phyloP scores from a whole-genome alignment of 2,797 vertebrate genomes.

The Manis pentadactyla region DNA sequence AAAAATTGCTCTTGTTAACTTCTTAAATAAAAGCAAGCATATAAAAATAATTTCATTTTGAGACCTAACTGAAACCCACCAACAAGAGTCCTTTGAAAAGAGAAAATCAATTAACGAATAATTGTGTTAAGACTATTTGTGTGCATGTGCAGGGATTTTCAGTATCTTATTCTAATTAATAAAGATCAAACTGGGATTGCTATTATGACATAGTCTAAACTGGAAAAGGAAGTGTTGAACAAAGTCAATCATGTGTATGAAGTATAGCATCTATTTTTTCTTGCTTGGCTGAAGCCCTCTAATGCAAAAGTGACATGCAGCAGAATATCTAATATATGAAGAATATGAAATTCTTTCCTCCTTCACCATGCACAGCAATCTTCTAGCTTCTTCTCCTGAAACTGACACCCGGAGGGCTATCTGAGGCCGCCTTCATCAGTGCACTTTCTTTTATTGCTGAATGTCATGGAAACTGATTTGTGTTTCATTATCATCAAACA shows the following conservation, averaged over 20 bases:
- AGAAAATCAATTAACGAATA: constrained; percentile 34
- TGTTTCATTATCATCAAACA: background rate
- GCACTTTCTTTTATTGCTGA: constrained; percentile 10
- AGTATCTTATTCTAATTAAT: constrained; percentile 45
- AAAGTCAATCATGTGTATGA: background rate
- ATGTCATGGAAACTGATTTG: constrained; percentile 6
- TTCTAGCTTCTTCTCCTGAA: constrained; percentile 43
- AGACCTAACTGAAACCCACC: background rate
- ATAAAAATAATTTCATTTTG: background rate
- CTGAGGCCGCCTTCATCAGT: background rate
- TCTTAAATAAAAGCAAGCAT: constrained; percentile 35
- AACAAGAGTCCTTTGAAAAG: background rate
- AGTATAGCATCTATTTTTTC: constrained; percentile 23
- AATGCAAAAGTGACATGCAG: background rate
- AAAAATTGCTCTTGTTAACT: constrained; percentile 2
- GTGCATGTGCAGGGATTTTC: background rate
- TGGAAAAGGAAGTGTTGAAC: background rate
- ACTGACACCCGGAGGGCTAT: background rate
- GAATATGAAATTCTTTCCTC: background rate
- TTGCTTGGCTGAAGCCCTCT: background rate
- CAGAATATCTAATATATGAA: constrained; percentile 31
- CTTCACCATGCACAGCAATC: background rate
- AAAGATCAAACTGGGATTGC: background rate
- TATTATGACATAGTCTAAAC: background rate
- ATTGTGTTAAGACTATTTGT: background rate